Evolutionary conservation across 2,888 invertebrate species (phyloP).

Genomic region (Cantharis lateralis): DNA sequence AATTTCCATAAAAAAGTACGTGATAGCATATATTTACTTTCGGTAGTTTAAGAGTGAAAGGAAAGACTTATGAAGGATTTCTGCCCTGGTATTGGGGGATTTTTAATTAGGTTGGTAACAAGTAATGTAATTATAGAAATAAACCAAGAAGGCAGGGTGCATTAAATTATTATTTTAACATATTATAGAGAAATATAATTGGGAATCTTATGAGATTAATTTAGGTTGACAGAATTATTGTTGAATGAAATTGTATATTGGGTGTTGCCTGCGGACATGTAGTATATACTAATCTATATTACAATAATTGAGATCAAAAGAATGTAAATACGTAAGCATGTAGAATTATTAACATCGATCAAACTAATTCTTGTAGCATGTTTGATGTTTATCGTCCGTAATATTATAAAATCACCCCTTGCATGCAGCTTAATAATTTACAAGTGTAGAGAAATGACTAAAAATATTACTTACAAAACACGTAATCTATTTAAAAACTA

Average conservation of each 20-base stretch:
- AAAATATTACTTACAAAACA: conserved; percentile 18
- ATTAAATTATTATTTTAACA: neutral
- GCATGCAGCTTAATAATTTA: conserved; percentile 35
- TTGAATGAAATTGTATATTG: neutral
- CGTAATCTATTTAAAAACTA: conserved; percentile 17
- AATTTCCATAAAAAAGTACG: too few species aligned
- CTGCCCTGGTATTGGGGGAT: too few species aligned
- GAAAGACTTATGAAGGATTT: too few species aligned
- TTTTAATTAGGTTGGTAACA: too few species aligned
- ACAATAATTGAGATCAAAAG: conserved; percentile 14
- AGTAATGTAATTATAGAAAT: neutral
- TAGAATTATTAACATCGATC: conserved; percentile 38
- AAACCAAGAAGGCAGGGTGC: neutral
- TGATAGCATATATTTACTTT: too few species aligned
- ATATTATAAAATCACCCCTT: conserved; percentile 35
- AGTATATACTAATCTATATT: neutral
- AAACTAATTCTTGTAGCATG: conserved; percentile 36
- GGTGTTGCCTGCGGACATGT: neutral
- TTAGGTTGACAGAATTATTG: neutral
- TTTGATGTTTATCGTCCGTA: conserved; percentile 36
- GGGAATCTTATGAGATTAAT: neutral
- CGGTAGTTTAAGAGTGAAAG: too few species aligned
- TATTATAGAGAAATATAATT: neutral
- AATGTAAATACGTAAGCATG: conserved; percentile 13
- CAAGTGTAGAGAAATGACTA: conserved; percentile 29